Evolutionary conservation across 2,113 vertebrate genomes (phyloP), one percentile per base, ranked within the genome.

Genomic region (Melospiza melodia): DNA sequence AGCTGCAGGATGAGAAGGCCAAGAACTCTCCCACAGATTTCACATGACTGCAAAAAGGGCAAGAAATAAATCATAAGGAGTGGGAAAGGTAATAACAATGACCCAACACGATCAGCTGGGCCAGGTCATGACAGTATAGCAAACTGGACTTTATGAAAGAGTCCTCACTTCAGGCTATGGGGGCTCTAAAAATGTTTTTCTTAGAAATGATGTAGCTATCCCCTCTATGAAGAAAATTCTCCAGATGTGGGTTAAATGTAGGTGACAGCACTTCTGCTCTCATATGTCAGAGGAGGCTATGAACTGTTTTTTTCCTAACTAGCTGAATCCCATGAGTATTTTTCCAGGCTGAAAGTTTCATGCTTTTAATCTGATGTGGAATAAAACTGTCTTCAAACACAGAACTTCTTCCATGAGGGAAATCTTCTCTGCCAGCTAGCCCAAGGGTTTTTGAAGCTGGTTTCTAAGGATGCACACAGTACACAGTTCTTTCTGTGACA

Each of bases 191-290:
- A 95, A 66, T 49, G 37, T 46, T 89, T 90, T 92, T 79, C 77
- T 89, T 89, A 76, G 81, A 94, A 91, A 95, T 79, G 1, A 73
- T 62, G n/a, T 31, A 73, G 81, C 77, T 22, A 73, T 82, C 43
- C 31, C 61, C 13, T 11, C 67, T 74, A 43, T 31, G 57, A 95
- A 95, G 67, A 77, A 90, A 63, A 83, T 93, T 73, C 80, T 67
- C 74, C 43, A 94, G 91, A 93, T 68, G 21, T 95, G 78, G 63
- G 87, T 93, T 93, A 94, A 95, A 95, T 35, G 63, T 89, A 93
- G 81, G 87, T 93, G 90, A 91, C 63, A 91, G 80, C 35, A 83
- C 51, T 94, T 95, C 89, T 85, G 46, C 59, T 77, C 37, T 92
- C 55, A 24, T 83, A 90, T 66, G 85, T 90, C 92, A 93, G 75